Evolutionary conservation across 2,113 vertebrate species (phyloP), one percentile per base, ranked within the genome.

Genomic region (Brachyhypopomus occidentalis): DNA sequence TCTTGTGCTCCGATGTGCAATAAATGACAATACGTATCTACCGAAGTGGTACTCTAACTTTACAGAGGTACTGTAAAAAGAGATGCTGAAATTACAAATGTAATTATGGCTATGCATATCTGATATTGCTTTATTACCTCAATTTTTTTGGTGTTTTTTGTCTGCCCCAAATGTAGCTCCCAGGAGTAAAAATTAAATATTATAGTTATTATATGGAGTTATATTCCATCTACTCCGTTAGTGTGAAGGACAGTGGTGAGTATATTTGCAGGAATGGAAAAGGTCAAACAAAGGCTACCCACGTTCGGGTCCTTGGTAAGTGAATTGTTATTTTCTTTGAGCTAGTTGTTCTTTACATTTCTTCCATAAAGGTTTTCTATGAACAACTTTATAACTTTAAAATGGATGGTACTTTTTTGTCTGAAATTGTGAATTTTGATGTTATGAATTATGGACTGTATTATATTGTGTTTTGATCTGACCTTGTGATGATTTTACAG

Each of bases 261-360:
- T 97, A 96, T 16, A 94, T 91, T 78, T 98, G 97, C 81, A 92
- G 64, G 23, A 92, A 84, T 72, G 38, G 82, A 0, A 0, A 73
- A 11, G 87, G 88, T 56, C 84, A 60, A 0, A 89, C 38, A 1
- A 94, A 93, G 80, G 92, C 93, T 19, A 87, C 92, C 75, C 1
- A 89, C 78, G 79, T 99, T 72, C 87, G 89, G 60, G 90, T 98
- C 78, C 71, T 92, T 84, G 94, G 97, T 98, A 9, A 79, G 90
- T 87, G 64, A 8, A 80, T 36, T 30, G 66, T 11, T 76, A 74
- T 23, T 22, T 45, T 17, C 17, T 79, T 1, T 23, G 27, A 71
- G 12, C 4, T 72, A 48, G n/a, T 25, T 52, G 11, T 52, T 52
- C 45, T 52, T 52, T 52, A 14, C 7, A 52, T 1, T 14, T 14